These are phyloP conservation scores for Pristionchus maxplancki DNA, from an alignment of 2,888 invertebrate genomes.

Conservation along the genomic window DNA sequence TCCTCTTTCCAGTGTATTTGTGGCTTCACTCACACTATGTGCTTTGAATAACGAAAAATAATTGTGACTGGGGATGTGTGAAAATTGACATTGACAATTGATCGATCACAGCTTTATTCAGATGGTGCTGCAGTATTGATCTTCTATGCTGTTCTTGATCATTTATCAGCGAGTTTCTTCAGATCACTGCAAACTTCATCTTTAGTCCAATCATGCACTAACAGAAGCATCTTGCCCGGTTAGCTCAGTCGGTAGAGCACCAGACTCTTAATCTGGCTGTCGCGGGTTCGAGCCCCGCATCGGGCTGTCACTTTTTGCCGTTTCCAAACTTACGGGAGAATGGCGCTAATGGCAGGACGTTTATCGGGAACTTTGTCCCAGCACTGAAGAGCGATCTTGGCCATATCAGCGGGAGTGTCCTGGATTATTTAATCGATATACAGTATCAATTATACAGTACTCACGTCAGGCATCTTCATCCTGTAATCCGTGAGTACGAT, in stretches of 20 bases:
- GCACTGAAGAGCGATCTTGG: constrained; percentile 60
- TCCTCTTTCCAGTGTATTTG: too few relatives aligned
- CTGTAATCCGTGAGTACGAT: constrained; percentile 71
- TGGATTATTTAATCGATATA: constrained; percentile 42
- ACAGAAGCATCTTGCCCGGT: background rate
- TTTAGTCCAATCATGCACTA: background rate
- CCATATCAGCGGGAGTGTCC: constrained; percentile 61
- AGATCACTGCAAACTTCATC: constrained; percentile 6
- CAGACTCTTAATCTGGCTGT: constrained; percentile 71
- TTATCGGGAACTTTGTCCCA: constrained; percentile 71
- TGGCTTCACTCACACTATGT: too few relatives aligned
- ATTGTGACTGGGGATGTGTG: too few relatives aligned
- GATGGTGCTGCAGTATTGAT: constrained; percentile 24
- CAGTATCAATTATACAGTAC: background rate
- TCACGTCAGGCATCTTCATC: constrained; percentile 70
- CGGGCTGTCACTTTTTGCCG: constrained; percentile 22
- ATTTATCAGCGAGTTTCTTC: constrained; percentile 41
- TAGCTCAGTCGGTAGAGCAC: constrained; percentile 71
- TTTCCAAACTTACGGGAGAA: constrained; percentile 50
- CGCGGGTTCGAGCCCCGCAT: constrained; percentile 63
- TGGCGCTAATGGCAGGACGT: constrained; percentile 64
- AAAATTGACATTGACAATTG: too few relatives aligned
- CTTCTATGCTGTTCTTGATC: constrained; percentile 9
- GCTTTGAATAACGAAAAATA: too few relatives aligned
- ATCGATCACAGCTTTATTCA: constrained; percentile 30